Conservation (phyloP, 92 coral and sea anemone species). For the Paragorgia papillata region DNA sequence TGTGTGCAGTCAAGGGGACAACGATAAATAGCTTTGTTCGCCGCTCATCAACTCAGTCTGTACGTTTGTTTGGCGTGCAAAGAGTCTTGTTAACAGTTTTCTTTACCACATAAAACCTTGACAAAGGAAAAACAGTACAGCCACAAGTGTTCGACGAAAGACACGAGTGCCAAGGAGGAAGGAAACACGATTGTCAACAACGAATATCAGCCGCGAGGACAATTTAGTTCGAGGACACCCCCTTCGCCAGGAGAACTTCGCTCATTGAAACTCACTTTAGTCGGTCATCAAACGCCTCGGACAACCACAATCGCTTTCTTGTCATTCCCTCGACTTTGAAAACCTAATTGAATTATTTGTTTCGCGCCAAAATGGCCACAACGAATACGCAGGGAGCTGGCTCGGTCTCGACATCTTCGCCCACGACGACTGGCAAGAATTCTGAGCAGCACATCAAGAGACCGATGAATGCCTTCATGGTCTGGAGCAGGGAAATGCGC, state of each 20-base stretch:
- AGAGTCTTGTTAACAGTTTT: conserved; percentile 64
- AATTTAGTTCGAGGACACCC: neutral
- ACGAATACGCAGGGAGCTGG: neutral
- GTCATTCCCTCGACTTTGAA: neutral
- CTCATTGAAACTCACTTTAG: neutral
- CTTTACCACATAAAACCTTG: conserved; percentile 22
- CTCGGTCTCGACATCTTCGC: conserved; percentile 47
- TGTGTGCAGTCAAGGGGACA: conserved; percentile 98
- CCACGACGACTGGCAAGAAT: conserved; percentile 69
- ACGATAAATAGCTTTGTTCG: conserved; percentile 99
- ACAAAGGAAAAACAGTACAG: conserved; percentile 33
- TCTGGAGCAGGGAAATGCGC: conserved; percentile 88
- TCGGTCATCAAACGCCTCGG: neutral
- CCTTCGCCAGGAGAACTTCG: neutral
- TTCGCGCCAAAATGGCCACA: conserved; percentile 63
- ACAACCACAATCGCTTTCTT: neutral
- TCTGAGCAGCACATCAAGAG: conserved; percentile 91
- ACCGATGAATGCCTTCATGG: conserved; percentile 99
- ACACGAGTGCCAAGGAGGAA: conserved; percentile 4
- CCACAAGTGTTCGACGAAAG: conserved; percentile 18
- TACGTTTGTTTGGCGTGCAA: conserved; percentile 73
- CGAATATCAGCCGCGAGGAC: neutral
- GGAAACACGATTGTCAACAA: conserved; percentile 2
- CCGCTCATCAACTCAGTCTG: conserved; percentile 73
- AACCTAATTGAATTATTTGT: conserved; percentile 44